These are phyloP conservation scores for Neotoma lepida DNA, from an alignment of 2,113 vertebrate genomes.

Conservation along the genomic window DNA sequence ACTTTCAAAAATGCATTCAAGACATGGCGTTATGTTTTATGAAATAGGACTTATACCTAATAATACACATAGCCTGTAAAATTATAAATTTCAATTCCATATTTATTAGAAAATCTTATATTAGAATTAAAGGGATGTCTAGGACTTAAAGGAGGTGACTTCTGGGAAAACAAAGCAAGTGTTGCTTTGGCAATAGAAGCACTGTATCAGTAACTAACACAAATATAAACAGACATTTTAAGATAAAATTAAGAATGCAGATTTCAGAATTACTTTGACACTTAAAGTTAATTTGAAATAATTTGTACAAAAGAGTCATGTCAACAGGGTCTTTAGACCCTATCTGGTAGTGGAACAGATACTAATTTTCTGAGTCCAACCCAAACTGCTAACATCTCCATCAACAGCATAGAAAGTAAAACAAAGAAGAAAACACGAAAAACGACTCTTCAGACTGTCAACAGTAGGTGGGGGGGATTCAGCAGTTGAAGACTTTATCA, in stretches of 20 bases:
- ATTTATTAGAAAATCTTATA: background rate
- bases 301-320: background rate
- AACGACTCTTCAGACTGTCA: background rate
- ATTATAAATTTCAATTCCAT: slow-evolving; percentile 17
- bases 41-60: background rate
- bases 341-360: background rate
- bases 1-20: background rate
- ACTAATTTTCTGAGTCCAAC: slow-evolving; percentile 15
- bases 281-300: slow-evolving; percentile 31
- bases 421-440: background rate
- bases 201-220: background rate
- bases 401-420: background rate
- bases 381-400: background rate
- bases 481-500: background rate
- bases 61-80: background rate
- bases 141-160: background rate
- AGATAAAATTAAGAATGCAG: slow-evolving; percentile 35
- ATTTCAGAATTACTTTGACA: slow-evolving; percentile 12
- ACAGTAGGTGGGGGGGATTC: background rate
- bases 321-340: background rate
- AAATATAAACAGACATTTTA: background rate
- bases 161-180: background rate
- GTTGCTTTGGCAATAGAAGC: background rate
- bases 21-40: slow-evolving; percentile 3
- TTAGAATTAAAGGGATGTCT: slow-evolving; percentile 4